Conservation (phyloP, 2,888 invertebrate genomes). For the Sarcophaga variegata region DNA sequence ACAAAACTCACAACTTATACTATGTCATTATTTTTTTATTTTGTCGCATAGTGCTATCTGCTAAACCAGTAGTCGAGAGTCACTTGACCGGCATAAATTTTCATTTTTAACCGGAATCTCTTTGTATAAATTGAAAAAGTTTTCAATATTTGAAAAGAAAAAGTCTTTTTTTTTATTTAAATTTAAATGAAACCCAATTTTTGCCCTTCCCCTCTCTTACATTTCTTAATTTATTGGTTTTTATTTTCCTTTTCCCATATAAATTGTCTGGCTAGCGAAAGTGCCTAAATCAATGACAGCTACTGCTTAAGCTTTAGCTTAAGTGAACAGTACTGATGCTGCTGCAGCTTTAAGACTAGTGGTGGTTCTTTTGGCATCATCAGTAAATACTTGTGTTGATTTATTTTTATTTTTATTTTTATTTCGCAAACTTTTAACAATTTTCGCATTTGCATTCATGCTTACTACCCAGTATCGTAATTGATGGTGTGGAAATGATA, state of each 20-base stretch:
- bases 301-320: not conserved
- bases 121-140: no score
- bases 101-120: no score
- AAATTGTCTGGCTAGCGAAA: slow-evolving; percentile 47
- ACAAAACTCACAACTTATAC: no score
- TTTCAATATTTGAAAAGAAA: no score
- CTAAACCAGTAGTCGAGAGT: no score
- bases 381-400: slow-evolving; percentile 42
- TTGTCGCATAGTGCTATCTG: no score
- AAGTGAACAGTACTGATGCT: slow-evolving; percentile 3
- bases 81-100: no score
- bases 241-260: not conserved
- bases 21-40: no score
- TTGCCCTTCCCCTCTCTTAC: no score
- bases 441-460: slow-evolving; percentile 35
- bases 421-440: slow-evolving; percentile 52
- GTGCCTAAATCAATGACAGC: not conserved
- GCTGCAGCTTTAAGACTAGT: not conserved
- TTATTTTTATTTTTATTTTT: slow-evolving; percentile 56
- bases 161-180: no score
- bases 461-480: slow-evolving; percentile 43
- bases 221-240: no score
- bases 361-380: slow-evolving; percentile 5
- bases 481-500: slow-evolving; percentile 64
- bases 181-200: no score